phyloP scores from a whole-genome alignment of 2,113 vertebrate genomes.

The Oreochromis niloticus region DNA sequence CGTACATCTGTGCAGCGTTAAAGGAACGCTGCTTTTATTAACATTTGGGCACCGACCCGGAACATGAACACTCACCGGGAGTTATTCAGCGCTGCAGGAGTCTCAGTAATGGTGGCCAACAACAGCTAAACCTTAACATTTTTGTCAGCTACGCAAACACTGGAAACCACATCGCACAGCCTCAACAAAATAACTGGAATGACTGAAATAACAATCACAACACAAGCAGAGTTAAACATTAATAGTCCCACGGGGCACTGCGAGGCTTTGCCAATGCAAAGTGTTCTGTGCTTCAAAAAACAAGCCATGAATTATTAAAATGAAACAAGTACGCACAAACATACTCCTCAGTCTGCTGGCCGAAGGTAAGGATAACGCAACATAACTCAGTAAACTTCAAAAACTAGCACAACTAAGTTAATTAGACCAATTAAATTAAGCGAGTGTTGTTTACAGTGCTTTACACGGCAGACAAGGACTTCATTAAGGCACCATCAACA shows the following conservation, averaged over 20 bases:
- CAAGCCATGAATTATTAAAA: not conserved
- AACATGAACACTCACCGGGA: not conserved
- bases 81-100: not conserved
- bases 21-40: not conserved
- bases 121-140: not conserved
- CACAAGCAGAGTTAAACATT: not conserved
- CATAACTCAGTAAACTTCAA: not conserved
- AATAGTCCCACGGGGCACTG: fast-evolving
- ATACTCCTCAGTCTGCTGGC: not conserved
- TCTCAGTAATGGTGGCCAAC: not conserved
- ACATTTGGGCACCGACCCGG: not conserved
- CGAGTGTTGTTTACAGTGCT: fast-evolving
- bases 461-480: fast-evolving
- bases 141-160: not conserved
- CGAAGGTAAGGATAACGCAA: fast-evolving
- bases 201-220: not conserved
- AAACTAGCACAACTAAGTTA: not conserved
- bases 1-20: not conserved
- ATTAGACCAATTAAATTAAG: not conserved
- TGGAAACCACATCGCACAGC: not conserved
- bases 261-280: not conserved
- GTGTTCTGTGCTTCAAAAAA: not conserved
- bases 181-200: not conserved
- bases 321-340: not conserved
- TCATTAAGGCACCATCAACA: not conserved